Evolutionary conservation across 2,888 invertebrate genomes (phyloP), one percentile per base, ranked within the genome.

Genomic region (Calliscelio sp.): DNA sequence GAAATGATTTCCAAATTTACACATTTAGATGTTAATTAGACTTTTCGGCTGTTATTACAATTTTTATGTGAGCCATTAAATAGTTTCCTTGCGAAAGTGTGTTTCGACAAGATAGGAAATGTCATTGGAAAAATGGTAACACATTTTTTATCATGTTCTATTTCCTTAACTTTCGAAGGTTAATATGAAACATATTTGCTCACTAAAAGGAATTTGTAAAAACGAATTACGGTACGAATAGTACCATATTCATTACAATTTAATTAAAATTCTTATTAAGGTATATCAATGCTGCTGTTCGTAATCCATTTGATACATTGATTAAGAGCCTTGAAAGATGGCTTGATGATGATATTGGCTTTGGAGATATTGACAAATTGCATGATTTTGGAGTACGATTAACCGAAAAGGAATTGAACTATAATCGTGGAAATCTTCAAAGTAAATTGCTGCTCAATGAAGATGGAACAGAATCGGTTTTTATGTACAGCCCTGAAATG

Each of bases 401-500:
- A n/a, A 0, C 14, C 4, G 38, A 35, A 22, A 59, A 59, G n/a
- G 14, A 20, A 2, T 41, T 41, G n/a, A 14, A 5, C 1, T 41
- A 41, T n/a, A 41, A 41, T 4, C 11, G 41, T n/a, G 41, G 41
- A n/a, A 41, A 14, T 11, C 41, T 41, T 1, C 38, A 59, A 18
- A 14, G 28, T 14, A 35, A 59, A 22, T 11, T 14, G 7, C 16
- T 63, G 16, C 8, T 35, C 2, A 63, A 44, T n/a, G 44, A 44
- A n/a, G 44, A 44, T 1, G 14, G 2, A 0, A 22, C n/a, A 10
- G 44, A 63, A 16, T 16, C 44, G 14, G 10, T 44, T 7, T 44
- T 63, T 44, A 35, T 63, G 20, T 63, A 63, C n/a, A 44, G 61
- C n/a, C 24, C 24, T 0, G 44, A 63, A 44, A 22, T 63, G 16